Conservation (phyloP, 35 echinoderm and acorn worm species). For the Apostichopus japonicus region DNA sequence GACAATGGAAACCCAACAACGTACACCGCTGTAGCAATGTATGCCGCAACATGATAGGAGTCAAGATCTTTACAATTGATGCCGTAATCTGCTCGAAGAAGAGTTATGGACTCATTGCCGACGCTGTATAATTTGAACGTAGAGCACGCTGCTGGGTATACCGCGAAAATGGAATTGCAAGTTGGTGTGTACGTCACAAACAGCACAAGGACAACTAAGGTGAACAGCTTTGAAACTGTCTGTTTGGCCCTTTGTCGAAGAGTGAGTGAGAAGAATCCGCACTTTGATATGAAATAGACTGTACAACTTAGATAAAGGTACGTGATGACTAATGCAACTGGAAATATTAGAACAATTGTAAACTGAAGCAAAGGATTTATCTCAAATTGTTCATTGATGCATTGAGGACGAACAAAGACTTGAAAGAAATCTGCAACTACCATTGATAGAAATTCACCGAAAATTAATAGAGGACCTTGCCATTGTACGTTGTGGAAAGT, state of each 20-base stretch:
- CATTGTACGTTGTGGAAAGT: too few species aligned
- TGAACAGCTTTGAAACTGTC: constrained; percentile 16
- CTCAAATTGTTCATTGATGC: constrained; percentile 10
- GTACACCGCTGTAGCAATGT: background rate
- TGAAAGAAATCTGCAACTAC: constrained; percentile 17
- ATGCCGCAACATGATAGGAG: background rate
- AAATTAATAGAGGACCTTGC: background rate
- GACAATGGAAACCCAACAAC: too few species aligned
- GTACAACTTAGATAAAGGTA: background rate
- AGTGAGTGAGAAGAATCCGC: background rate
- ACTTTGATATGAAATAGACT: background rate
- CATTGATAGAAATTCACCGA: constrained; percentile 19
- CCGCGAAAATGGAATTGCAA: constrained; percentile 39
- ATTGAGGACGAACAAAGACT: constrained; percentile 39
- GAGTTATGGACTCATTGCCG: too few species aligned
- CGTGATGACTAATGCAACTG: background rate
- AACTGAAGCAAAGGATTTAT: constrained; percentile 12
- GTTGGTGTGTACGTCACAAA: constrained; percentile 49
- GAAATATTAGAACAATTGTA: constrained; percentile 5
- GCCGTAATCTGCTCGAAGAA: too few species aligned
- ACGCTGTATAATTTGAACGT: too few species aligned
- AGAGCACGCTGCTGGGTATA: constrained; percentile 52
- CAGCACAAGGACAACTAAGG: constrained; percentile 33
- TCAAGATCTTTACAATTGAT: too few species aligned
- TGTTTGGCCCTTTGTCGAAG: background rate